Base-by-base conservation (phyloP, 2,888 invertebrate genomes). In the Ramazzottius varieornatus region DNA sequence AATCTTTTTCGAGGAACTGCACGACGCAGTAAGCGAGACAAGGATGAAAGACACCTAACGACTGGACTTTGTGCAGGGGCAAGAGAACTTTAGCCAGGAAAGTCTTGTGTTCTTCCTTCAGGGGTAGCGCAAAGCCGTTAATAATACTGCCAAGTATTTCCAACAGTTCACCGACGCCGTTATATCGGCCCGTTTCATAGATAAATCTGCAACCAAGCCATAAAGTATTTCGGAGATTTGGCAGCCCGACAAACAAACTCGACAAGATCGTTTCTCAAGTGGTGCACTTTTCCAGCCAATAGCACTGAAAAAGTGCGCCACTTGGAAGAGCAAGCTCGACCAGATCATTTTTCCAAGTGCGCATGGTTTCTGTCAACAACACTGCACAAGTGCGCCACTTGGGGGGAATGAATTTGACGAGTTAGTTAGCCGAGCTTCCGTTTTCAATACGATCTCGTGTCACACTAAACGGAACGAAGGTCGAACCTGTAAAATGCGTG, bases 11-110 rank as follows among this genome's bases (percentile, higher is more conserved):
- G 68, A 96, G 80, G 81, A 96, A 98, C 81, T 96, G 96, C 70
- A 96, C 94, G 70, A 96, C 91, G 79, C 96, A 96, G 79, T 96
- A 96, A 72, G 94, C 93, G 75, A 96, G 81, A 81, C 93, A 91
- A 69, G 94, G 90, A 78, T 98, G 96, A 78, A 94, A 98, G 72
- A 93, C 85, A 71, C 90, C 89, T 73, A 98, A 82, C 69, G 89
- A 90, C 79, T 90, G 90, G 71, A 88, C 90, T 82, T 94, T 94
- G 81, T 96, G 94, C 73, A 96, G 81, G 67, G 94, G 94, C 73
- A 96, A 81, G 73, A 96, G 80, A 71, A 91, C 91, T 81, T 86
- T 90, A 71, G 93, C 82, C 77, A 96, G 81, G 81, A 98, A 98
- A 77, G 86, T 83, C 80, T 94, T 94, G 80, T 98, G 96, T 79